Base-by-base conservation (phyloP, 2,888 invertebrate species). In the Melangyna quadrimaculata region DNA sequence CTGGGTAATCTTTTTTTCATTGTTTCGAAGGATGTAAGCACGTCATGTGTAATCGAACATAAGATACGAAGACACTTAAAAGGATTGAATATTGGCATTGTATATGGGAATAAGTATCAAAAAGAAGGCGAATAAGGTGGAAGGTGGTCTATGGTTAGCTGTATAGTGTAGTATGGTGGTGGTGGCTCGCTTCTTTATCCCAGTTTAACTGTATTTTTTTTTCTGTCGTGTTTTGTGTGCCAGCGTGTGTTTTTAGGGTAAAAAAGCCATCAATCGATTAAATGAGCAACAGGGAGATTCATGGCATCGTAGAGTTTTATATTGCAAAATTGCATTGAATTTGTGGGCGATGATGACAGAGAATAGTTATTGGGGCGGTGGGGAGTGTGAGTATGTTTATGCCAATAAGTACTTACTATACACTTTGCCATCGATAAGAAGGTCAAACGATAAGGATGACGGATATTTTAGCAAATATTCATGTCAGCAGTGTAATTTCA, bases 261-360 rank as follows among this genome's bases (percentile, higher is more conserved):
- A n/a, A 86, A 63, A 78, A 69, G 70, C 77, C 81, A 86, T 86
- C 81, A 86, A 86, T 86, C 81, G 86, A 86, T 86, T 86, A 81
- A 86, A 86, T 81, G 81, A 80, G 86, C 86, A 86, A 86, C 86
- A 86, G 86, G 86, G 69, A 78, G 70, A 78, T 78, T 86, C 86
- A 86, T 86, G 61, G 61, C 69, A 43, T 71, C 29, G 59, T 29
- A 22, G 45, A 67, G 35, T 69, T n/a, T n/a, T 77, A 69, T 67
- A 77, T 81, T 77, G 81, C 86, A 80, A 72, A n/a, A 67, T 74
- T 79, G 79, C 65, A 84, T 53, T 59, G 65, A n/a, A 72, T 37
- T 67, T 48, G 69, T 55, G 27, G 61, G 51, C 32, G 67, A 70
- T 63, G 57, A 67, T 29, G n/a, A n/a, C n/a, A n/a, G n/a, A 17